Evolutionary conservation across 2,888 invertebrate species (phyloP), one percentile per base, ranked within the genome.

Genomic region (Peribatodes rhomboidaria): DNA sequence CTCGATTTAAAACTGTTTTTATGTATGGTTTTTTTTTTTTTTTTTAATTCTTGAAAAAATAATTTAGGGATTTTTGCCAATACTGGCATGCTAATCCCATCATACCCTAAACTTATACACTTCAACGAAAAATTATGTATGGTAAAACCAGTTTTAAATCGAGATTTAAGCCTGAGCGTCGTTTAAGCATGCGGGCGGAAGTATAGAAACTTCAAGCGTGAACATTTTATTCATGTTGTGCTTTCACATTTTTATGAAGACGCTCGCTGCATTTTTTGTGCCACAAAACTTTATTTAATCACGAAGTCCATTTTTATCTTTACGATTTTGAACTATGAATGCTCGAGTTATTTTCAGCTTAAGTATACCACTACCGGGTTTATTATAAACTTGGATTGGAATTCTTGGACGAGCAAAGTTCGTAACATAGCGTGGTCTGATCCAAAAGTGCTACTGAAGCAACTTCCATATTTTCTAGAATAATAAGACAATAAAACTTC

Each of bases 401-500:
- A 57, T 49, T 42, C 53, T 53, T 9, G 41, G 53, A 31, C 44
- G 52, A 63, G 53, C 27, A 27, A 63, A 63, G 53, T 63, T 58
- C 49, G 35, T 27, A 41, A 46, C 52, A 22, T 53, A 18, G n/a
- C 39, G 39, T 9, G 53, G 57, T 53, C 31, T 42, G 16, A 59
- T 65, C 65, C 56, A 56, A 60, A 49, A 35, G n/a, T 37, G 44
- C 22, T 49, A 42, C 27, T 14, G 33, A 52, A 46, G 47, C 60
- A 65, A 56, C 65, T 60, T 61, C 58, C 61, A 66, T 68, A 65
- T 68, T 70, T 56, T 52, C 20, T 63, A 56, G 61, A 65, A 61
- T 46, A 60, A 61, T 69, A 69, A 71, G 66, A 65, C 54, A 53
- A 53, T 63, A 57, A 63, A 62, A 61, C 42, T 47, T 46, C 20